Evolutionary conservation across 2,113 vertebrate species (phyloP).

Genomic region (Microtus ochrogaster): DNA sequence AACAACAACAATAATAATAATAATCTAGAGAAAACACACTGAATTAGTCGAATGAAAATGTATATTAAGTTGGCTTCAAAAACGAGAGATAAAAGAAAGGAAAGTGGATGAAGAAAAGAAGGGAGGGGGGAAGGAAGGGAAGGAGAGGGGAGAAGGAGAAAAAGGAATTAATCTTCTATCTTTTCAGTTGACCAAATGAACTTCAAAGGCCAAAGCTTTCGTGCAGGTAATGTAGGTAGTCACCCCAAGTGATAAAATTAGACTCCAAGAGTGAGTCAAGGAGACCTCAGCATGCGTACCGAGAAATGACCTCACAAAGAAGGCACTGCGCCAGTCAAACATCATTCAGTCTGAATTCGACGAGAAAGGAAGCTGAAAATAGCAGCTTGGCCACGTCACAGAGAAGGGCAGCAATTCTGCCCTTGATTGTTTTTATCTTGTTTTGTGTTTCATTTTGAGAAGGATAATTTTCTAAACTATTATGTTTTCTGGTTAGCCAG

Average conservation of each 20-base stretch:
- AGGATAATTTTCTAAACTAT: neutral
- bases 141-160: rapidly evolving
- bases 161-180: neutral
- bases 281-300: conserved; percentile 77
- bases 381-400: conserved; percentile 60
- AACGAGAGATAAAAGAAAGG: rapidly evolving
- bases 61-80: neutral
- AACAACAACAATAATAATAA: no score
- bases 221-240: conserved; percentile 65
- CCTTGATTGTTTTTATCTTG: conserved; percentile 31
- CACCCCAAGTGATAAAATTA: conserved; percentile 80
- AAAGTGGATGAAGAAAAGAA: rapidly evolving
- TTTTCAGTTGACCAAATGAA: conserved; percentile 70
- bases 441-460: conserved; percentile 57
- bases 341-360: conserved; percentile 73
- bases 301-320: conserved; percentile 83
- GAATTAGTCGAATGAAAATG: neutral
- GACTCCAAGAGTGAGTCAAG: conserved; percentile 78
- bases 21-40: neutral
- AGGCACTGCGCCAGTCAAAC: conserved; percentile 80
- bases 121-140: rapidly evolving
- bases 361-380: conserved; percentile 40
- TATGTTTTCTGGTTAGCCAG: neutral
- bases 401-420: conserved; percentile 55
- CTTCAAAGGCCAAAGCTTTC: conserved; percentile 58